phyloP scores from a whole-genome alignment of 2,888 invertebrate genomes.

The Tipula lateralis region DNA sequence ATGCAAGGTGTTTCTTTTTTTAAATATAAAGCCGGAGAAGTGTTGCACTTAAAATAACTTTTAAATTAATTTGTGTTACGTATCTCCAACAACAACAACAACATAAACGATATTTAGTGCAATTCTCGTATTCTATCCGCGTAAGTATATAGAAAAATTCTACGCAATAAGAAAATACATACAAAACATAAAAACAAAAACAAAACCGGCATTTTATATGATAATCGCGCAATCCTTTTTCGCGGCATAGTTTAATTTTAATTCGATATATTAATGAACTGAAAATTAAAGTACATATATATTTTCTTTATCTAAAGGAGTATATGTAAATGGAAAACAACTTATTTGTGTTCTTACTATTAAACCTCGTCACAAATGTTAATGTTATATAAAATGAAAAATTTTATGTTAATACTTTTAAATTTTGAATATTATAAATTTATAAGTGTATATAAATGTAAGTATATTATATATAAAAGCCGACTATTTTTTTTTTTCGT shows the following conservation, averaged over 20 bases:
- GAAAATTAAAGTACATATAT: not conserved
- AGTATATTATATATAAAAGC: slow-evolving; percentile 20
- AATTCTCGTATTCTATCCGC: not conserved
- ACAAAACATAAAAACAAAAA: not conserved
- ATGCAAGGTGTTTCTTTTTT: too few relatives aligned
- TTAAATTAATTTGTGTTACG: not conserved
- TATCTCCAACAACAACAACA: not conserved
- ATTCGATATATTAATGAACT: not conserved
- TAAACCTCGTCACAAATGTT: not conserved
- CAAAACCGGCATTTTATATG: not conserved
- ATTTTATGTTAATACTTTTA: not conserved
- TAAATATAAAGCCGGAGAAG: too few relatives aligned
- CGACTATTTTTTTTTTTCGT: not conserved
- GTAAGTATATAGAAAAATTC: not conserved
- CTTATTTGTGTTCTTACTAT: not conserved
- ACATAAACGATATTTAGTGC: not conserved
- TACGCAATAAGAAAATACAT: not conserved
- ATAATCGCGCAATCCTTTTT: not conserved
- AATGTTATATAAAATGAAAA: not conserved
- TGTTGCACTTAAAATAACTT: not conserved
- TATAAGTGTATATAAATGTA: not conserved
- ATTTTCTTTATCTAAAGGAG: not conserved
- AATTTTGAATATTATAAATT: too few relatives aligned
- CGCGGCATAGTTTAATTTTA: not conserved
- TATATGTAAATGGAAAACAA: not conserved